Evolutionary conservation across 2,888 invertebrate species (phyloP), one percentile per base, ranked within the genome.

Genomic region (Danaus chrysippus): DNA sequence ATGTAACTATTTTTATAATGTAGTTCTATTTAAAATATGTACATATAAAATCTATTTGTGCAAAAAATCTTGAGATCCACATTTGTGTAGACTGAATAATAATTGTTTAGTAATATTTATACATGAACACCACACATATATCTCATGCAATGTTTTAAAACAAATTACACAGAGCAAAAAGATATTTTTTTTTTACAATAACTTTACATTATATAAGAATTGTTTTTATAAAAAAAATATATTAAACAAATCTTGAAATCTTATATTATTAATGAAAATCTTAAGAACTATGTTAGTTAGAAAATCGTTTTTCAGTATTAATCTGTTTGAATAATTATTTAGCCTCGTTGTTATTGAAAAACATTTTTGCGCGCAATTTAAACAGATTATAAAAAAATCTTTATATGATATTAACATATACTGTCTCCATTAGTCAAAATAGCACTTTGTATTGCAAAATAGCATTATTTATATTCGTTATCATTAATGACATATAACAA

Each of bases 1-100:
- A 34, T 34, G 23, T 34, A 5, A 34, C 23, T 34, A 34, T 34
- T 34, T 23, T 34, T 34, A 34, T 0, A 6, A 34, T 34, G 23
- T 34, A 34, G 3, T 34, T 34, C 23, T 34, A 34, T 34, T 1
- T 3, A 34, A 34, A 34, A 59, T 58, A 55, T 43, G 34, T 56
- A 49, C 12, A 54, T n/a, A 15, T 42, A 56, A 56, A 63, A 63
- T 56, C 61, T 44, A 15, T 55, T 63, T 65, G 65, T 61, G 63
- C 63, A 62, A 46, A 65, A 46, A 52, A 63, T 55, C 55, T 56
- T 57, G 58, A 62, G 62, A 62, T 58, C 58, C 56, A 55, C 46
- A 54, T 59, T 46, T 58, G 53, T 58, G 23, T 34, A 34, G 23
- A 34, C 23, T 34, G 23, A 34, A 34, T 5, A 5, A 34, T 34